A percentile compares a stretch with the other conserved stretches of the same genome.
phyloP scores from a whole-genome alignment of 2,113 vertebrate genomes.

The Centropus bengalensis region DNA sequence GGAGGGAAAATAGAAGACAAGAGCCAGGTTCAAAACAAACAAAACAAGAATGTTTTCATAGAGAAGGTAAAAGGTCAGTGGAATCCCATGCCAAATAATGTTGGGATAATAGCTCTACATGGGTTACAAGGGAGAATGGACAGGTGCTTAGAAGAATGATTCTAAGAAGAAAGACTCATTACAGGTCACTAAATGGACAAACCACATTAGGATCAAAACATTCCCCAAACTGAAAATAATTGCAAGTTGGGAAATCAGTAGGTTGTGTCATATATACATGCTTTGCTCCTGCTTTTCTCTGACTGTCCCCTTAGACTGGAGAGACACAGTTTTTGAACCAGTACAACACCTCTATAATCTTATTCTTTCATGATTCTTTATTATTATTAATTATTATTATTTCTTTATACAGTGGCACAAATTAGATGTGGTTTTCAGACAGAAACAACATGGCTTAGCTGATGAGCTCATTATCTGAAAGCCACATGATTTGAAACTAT shows the following conservation, averaged over 20 bases:
- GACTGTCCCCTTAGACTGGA: background rate
- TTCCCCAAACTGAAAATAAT: background rate
- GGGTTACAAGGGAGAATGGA: background rate
- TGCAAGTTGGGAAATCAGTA: background rate
- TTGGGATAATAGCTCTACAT: background rate
- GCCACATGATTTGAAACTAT: background rate
- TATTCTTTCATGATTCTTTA: background rate
- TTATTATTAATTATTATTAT: background rate
- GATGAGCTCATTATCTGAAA: background rate
- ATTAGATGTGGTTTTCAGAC: background rate
- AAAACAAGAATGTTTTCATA: background rate
- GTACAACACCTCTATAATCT: background rate
- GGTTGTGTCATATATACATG: background rate
- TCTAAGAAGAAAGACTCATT: background rate
- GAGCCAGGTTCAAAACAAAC: background rate
- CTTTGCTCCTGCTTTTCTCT: background rate
- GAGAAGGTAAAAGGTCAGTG: background rate
- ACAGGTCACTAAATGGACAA: background rate
- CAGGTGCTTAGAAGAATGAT: background rate
- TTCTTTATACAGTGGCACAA: background rate
- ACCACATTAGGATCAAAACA: background rate
- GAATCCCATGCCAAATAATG: background rate
- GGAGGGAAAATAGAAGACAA: background rate
- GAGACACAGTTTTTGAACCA: background rate
- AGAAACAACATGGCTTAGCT: background rate